Percentiles rank a stretch among this genome's conserved stretches.
Conservation (phyloP, 2,888 invertebrate genomes). For the Laothoe populi region DNA sequence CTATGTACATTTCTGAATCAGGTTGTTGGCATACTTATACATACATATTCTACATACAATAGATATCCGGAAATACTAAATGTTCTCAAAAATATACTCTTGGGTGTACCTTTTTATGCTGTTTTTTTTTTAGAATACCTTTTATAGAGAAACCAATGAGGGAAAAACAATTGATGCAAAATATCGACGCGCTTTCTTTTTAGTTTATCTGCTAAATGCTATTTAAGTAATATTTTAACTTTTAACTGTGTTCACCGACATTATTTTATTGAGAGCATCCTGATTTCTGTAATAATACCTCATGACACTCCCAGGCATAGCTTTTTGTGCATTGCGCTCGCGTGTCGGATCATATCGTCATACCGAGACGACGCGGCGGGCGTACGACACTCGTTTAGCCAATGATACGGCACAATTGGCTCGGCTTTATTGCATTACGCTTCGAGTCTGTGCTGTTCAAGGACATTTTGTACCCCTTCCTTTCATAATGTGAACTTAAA, state of each 20-base stretch:
- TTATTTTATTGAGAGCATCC: constrained; percentile 20
- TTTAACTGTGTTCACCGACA: background rate
- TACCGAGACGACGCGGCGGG: background rate
- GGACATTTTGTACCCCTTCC: constrained; percentile 9
- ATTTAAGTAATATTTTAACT: background rate
- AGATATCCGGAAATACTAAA: too few relatives aligned
- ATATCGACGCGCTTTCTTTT: too few relatives aligned
- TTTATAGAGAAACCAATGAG: too few relatives aligned
- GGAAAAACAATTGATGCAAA: too few relatives aligned
- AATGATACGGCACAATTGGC: constrained; percentile 24
- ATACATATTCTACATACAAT: too few relatives aligned
- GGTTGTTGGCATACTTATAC: too few relatives aligned
- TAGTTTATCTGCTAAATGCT: too few relatives aligned
- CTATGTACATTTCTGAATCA: too few relatives aligned
- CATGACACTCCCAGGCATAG: constrained; percentile 5
- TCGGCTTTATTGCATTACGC: constrained; percentile 20
- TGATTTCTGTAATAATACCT: constrained; percentile 1
- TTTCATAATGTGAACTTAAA: constrained; percentile 14
- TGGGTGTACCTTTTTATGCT: too few relatives aligned
- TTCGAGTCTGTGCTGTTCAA: constrained; percentile 17
- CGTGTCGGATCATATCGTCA: constrained; percentile 17
- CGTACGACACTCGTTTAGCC: constrained; percentile 20
- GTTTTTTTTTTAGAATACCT: too few relatives aligned
- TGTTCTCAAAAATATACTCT: too few relatives aligned
- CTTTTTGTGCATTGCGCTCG: constrained; percentile 18